phyloP scores from a whole-genome alignment of 2,113 vertebrate species.

The Atherinomorus stipes region DNA sequence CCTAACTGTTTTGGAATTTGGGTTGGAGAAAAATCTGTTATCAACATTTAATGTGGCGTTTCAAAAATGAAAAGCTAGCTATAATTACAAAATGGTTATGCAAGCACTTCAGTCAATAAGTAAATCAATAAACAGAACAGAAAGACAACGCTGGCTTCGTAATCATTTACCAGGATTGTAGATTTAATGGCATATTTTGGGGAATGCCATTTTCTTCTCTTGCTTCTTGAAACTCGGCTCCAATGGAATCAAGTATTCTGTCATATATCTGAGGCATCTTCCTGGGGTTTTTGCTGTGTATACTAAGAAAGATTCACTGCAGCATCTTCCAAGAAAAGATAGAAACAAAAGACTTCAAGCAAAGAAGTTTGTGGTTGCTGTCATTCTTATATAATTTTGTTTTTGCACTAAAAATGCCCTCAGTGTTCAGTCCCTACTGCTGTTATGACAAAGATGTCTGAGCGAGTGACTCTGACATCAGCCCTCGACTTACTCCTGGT shows the following conservation, averaged over 20 bases:
- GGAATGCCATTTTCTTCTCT: not conserved
- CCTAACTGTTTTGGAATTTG: too few species aligned
- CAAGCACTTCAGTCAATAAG: not conserved
- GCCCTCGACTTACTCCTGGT: not conserved
- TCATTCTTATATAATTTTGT: too few species aligned
- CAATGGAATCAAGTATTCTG: too few species aligned
- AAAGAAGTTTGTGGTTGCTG: too few species aligned
- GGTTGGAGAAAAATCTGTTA: too few species aligned
- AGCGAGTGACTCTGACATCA: not conserved
- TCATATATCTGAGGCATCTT: too few species aligned
- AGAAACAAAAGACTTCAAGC: too few species aligned
- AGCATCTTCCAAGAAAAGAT: too few species aligned
- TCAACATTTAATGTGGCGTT: not conserved
- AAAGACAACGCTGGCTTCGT: not conserved
- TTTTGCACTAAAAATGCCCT: too few species aligned
- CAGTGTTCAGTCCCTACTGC: too few species aligned
- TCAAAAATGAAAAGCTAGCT: slow-evolving; percentile 1
- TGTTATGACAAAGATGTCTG: not conserved
- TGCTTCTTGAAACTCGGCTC: not conserved
- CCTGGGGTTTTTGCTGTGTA: too few species aligned
- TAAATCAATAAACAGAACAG: not conserved
- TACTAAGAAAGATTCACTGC: too few species aligned
- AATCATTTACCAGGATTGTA: not conserved
- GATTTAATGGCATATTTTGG: not conserved
- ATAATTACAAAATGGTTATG: not conserved